phyloP scores from a whole-genome alignment of 2,797 vertebrate genomes.

The Smutsia temminckii region DNA sequence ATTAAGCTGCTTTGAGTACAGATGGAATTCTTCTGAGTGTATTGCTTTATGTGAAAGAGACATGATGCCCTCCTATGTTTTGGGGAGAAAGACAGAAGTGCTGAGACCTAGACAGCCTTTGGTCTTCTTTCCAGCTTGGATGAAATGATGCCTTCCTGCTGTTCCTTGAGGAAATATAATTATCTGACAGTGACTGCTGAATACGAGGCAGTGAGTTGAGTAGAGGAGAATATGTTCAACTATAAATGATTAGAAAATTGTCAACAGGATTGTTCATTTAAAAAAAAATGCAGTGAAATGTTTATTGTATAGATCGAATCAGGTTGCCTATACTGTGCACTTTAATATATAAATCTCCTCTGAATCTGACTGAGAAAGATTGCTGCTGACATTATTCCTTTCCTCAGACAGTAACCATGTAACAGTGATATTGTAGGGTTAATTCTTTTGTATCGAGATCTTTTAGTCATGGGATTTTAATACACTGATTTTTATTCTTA shows the following conservation, averaged over 20 bases:
- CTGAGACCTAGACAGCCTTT: neutral
- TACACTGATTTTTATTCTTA: neutral
- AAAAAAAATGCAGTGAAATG: neutral
- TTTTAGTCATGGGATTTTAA: neutral
- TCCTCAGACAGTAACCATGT: accelerated
- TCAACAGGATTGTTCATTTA: neutral
- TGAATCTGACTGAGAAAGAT: neutral
- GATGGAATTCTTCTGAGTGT: neutral
- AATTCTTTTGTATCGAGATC: neutral
- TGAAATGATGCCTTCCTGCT: neutral
- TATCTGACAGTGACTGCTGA: neutral
- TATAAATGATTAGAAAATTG: neutral
- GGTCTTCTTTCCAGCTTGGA: neutral
- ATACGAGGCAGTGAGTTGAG: neutral
- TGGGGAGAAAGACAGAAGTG: neutral
- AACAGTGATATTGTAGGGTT: too few species aligned
- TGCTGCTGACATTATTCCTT: neutral
- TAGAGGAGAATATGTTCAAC: neutral
- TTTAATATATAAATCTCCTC: neutral
- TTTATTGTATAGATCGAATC: neutral
- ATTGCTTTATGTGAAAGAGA: neutral
- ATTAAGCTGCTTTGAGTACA: neutral
- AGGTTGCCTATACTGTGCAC: too few species aligned
- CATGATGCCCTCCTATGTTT: neutral
- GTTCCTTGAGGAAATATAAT: neutral